phyloP scores from a whole-genome alignment of 2,888 invertebrate genomes.

The Linnaemya vulpina region DNA sequence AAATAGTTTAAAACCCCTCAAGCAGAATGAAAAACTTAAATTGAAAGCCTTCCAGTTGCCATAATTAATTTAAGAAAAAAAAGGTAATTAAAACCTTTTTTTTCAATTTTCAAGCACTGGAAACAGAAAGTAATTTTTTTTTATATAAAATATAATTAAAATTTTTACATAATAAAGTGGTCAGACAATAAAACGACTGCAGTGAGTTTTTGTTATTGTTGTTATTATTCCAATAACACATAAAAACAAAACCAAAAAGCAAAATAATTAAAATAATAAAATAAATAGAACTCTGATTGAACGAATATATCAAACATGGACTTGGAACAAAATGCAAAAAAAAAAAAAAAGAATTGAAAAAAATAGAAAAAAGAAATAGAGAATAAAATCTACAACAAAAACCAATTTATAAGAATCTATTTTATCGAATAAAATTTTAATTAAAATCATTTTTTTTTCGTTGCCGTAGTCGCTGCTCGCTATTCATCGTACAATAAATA shows the following conservation, averaged over 20 bases:
- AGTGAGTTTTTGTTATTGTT: not conserved
- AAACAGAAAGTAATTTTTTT: constrained; percentile 29
- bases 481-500: constrained; percentile 64
- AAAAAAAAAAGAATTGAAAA: too few species aligned
- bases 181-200: constrained; percentile 17
- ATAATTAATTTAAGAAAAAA: not conserved
- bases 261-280: constrained; percentile 23
- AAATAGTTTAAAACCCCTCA: not conserved
- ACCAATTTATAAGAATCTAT: constrained; percentile 72
- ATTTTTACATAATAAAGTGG: constrained; percentile 27
- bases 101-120: constrained; percentile 1
- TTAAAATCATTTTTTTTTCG: constrained; percentile 65
- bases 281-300: constrained; percentile 67
- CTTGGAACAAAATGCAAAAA: constrained; percentile 32
- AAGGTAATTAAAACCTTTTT: constrained; percentile 8
- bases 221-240: not conserved
- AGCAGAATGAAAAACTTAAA: too few species aligned
- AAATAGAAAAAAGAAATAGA: not conserved
- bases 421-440: constrained; percentile 72
- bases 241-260: constrained; percentile 28
- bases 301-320: constrained; percentile 64
- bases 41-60: not conserved
- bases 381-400: constrained; percentile 40
- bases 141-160: constrained; percentile 60
- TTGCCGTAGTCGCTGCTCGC: constrained; percentile 11